Conservation (phyloP, 2,888 invertebrate species). For the Caradrina kadenii region DNA sequence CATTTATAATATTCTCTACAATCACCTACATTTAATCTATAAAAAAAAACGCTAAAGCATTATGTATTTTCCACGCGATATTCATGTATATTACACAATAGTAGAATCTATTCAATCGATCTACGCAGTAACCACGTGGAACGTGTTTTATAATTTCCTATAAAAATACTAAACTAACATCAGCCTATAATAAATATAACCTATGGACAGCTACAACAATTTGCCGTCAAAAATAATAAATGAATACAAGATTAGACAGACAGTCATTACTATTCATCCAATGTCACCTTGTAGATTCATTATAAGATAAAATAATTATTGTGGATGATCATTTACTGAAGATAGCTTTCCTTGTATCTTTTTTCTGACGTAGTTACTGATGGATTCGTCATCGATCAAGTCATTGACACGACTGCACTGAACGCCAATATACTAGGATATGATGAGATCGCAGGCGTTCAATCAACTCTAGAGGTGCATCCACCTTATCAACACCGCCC, state of each 20-base stretch:
- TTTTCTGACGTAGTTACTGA: slow-evolving; percentile 63
- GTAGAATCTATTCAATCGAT: slow-evolving; percentile 19
- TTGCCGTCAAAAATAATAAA: slow-evolving; percentile 32
- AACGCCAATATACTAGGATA: slow-evolving; percentile 83
- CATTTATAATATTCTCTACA: background rate
- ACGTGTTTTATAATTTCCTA: slow-evolving; percentile 10
- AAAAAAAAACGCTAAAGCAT: background rate
- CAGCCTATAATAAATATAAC: slow-evolving; percentile 30
- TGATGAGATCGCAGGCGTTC: slow-evolving; percentile 83
- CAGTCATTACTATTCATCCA: slow-evolving; percentile 41
- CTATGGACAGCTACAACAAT: slow-evolving; percentile 24
- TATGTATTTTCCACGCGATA: slow-evolving; percentile 17
- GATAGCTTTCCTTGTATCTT: slow-evolving; percentile 61
- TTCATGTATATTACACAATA: slow-evolving; percentile 21
- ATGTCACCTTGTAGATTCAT: slow-evolving; percentile 47
- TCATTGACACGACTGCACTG: slow-evolving; percentile 87
- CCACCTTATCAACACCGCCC: slow-evolving; percentile 79
- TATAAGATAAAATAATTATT: slow-evolving; percentile 43
- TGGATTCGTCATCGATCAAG: slow-evolving; percentile 86
- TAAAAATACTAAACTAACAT: slow-evolving; percentile 11
- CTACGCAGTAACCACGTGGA: slow-evolving; percentile 12
- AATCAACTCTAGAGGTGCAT: slow-evolving; percentile 85
- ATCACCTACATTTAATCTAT: slow-evolving; percentile 9
- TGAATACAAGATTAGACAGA: slow-evolving; percentile 28
- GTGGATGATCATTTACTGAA: slow-evolving; percentile 44